Evolutionary conservation across 2,797 vertebrate genomes (phyloP), one percentile per base, ranked within the genome.

Genomic region (Lemur catta): DNA sequence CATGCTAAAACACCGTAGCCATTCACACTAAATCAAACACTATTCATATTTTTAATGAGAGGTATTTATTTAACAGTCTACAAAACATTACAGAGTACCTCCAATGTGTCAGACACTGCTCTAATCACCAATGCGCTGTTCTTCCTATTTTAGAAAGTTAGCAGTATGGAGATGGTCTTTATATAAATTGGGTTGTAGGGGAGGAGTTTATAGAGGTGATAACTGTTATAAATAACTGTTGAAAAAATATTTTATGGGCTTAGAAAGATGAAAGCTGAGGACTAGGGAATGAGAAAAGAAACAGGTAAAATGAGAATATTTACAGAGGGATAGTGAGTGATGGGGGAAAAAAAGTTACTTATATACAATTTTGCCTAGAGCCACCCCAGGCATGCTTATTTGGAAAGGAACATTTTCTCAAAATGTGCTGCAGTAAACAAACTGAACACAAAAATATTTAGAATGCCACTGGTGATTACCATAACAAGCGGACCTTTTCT

Each of bases 371-470:
- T 86, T 94, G 46, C 88, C 81, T 81, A 75, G 46, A 55, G 59
- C 86, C n/a, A 93, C 22, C 14, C 61, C 24, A 84, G 57, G 9
- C 55, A 43, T 43, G 43, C 43, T 86, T 96, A 84, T 91, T 86
- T 95, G 48, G 67, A 94, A 95, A 84, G n/a, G 20, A 89, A 65
- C 50, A 26, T 85, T 96, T 92, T 95, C 78, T 84, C 82, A 91
- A 93, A 96, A 67, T 94, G n/a, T 84, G 18, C 52, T 30, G 4
- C 26, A 20, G 22, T 93, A 91, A 95, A 74, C 59, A 94, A 74
- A 93, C 69, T 28, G 69, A 91, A 67, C 52, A 81, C 28, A 79
- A n/a, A n/a, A n/a, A 57, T 74, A 78, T 74, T 79, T 93, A 94
- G 38, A 86, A 93, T 84, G n/a, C 50, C 22, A 46, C 48, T 92